phyloP scores from a whole-genome alignment of 2,797 vertebrate genomes.

The Leptatherina wallacei region DNA sequence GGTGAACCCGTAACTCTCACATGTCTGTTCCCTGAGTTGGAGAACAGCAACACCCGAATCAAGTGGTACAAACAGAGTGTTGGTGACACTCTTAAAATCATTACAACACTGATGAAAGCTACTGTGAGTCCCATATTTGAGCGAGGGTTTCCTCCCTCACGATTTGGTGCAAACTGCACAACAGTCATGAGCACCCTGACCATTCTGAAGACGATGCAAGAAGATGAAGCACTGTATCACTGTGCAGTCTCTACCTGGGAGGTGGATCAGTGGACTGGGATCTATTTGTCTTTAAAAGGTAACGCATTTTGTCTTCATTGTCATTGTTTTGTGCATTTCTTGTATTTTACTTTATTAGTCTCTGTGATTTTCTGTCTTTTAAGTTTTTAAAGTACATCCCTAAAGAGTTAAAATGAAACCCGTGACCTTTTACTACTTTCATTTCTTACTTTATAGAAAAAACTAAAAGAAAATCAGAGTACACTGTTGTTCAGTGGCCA shows the following conservation, averaged over 20 bases:
- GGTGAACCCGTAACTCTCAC: slow-evolving; percentile 42
- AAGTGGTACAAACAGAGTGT: slow-evolving; percentile 58
- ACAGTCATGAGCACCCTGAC: slow-evolving; percentile 24
- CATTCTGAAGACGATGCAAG: slow-evolving; percentile 27
- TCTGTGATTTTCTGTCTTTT: not conserved
- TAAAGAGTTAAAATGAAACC: not conserved
- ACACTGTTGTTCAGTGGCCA: slow-evolving; percentile 22
- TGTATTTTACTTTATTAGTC: not conserved
- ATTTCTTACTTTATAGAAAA: slow-evolving; percentile 21
- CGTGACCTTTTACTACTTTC: not conserved
- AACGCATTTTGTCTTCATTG: not conserved
- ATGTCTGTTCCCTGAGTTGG: not conserved
- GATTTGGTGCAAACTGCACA: slow-evolving; percentile 11
- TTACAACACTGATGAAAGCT: slow-evolving; percentile 11
- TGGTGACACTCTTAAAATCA: slow-evolving; percentile 33
- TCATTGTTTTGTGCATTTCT: not conserved
- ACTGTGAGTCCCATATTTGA: slow-evolving; percentile 1
- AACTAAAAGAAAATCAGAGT: not conserved
- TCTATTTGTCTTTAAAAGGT: slow-evolving; percentile 47
- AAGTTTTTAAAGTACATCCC: too few species aligned
- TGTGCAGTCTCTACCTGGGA: slow-evolving; percentile 38
- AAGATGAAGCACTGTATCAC: slow-evolving; percentile 56
- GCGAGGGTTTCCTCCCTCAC: slow-evolving; percentile 10
- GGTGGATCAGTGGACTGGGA: slow-evolving; percentile 33
- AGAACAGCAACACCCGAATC: slow-evolving; percentile 22